A percentile compares a stretch with the other conserved stretches of the same genome.
Conservation (phyloP, 1,140 invertebrate genomes). For the Nomia melanderi region DNA sequence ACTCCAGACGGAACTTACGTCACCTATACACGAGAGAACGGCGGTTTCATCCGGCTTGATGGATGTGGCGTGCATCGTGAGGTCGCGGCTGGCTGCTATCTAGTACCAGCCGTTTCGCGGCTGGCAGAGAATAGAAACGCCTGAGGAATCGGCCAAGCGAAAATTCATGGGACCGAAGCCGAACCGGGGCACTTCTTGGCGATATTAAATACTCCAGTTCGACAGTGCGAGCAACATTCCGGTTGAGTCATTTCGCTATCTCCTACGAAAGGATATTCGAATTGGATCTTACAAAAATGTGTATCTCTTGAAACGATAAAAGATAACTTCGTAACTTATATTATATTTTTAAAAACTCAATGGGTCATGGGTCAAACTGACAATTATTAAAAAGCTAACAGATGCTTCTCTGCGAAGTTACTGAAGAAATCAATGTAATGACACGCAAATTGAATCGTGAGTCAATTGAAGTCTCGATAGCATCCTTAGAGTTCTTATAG, state of each 20-base stretch:
- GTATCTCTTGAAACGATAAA: no score
- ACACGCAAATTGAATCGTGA: no score
- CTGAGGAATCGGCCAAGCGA: conserved; percentile 35
- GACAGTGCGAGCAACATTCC: not conserved
- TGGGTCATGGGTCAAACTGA: no score
- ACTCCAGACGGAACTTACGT: conserved; percentile 48
- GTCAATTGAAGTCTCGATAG: no score
- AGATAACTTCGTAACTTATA: no score
- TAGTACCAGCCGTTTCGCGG: conserved; percentile 37
- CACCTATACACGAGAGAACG: conserved; percentile 59
- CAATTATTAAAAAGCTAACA: no score
- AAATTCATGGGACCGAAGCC: conserved; percentile 30
- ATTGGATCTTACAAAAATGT: no score
- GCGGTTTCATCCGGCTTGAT: conserved; percentile 65
- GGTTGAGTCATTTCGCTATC: not conserved
- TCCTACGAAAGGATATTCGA: no score
- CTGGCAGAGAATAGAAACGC: conserved; percentile 44
- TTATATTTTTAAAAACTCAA: no score
- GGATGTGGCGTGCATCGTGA: conserved; percentile 60
- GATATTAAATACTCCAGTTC: conserved; percentile 34
- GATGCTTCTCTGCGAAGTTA: no score
- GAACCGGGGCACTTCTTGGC: not conserved
- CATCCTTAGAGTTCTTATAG: no score
- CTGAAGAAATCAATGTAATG: no score
- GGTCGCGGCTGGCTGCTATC: conserved; percentile 58